Evolutionary conservation across 2,888 invertebrate genomes (phyloP), one percentile per base, ranked within the genome.

Genomic region (Galerucella nymphaeae): DNA sequence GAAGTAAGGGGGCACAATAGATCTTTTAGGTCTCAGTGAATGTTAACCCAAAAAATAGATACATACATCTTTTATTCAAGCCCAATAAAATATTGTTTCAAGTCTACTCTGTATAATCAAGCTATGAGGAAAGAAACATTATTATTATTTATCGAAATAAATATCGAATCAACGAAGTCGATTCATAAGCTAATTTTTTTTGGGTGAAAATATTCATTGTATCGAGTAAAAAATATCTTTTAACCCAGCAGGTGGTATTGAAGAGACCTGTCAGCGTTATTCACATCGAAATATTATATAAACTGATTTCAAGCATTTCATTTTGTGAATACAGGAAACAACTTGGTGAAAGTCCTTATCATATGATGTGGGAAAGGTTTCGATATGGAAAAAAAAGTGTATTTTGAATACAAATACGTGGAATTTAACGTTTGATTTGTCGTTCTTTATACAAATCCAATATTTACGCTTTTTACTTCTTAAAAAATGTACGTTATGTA

Each of bases 41-140:
- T n/a, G n/a, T n/a, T n/a, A n/a, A n/a, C n/a, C n/a, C n/a, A n/a
- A n/a, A n/a, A n/a, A n/a, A n/a, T n/a, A n/a, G n/a, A n/a, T n/a
- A n/a, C n/a, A n/a, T n/a, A n/a, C n/a, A n/a, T 66, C 79, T 78
- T 79, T 78, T 76, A 79, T 78, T 77, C 76, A 30, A 45, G 69
- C 45, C 71, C 58, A 73, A 48, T 70, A 62, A 72, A 72, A 64
- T n/a, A n/a, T n/a, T n/a, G n/a, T n/a, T n/a, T n/a, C n/a, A n/a
- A n/a, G n/a, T n/a, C n/a, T n/a, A n/a, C n/a, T n/a, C n/a, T n/a
- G n/a, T n/a, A n/a, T n/a, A n/a, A n/a, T n/a, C n/a, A n/a, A n/a
- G n/a, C n/a, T n/a, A n/a, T n/a, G n/a, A n/a, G n/a, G n/a, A n/a
- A n/a, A n/a, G n/a, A n/a, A n/a, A n/a, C n/a, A n/a, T n/a, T n/a